Evolutionary conservation across 2,888 invertebrate species (phyloP).

Genomic region (Siphlonurus alternatus): DNA sequence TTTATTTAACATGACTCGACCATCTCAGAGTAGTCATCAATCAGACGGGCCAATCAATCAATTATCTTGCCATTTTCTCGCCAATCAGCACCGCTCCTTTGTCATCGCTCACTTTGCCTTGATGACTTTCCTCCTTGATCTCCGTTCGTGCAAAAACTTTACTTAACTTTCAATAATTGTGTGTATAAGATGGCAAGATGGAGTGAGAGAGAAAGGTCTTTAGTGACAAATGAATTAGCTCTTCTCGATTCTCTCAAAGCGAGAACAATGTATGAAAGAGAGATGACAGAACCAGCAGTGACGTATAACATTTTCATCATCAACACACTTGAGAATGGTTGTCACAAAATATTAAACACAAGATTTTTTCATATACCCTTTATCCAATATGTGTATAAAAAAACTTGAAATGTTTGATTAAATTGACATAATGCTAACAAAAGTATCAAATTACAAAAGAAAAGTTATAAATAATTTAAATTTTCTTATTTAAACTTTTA

Average conservation of each 20-base stretch:
- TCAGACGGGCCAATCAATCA: not conserved
- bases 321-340: too few species aligned
- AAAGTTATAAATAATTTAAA: too few species aligned
- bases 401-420: too few species aligned
- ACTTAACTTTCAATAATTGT: not conserved
- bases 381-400: too few species aligned
- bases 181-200: not conserved
- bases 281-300: not conserved
- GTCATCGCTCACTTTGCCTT: not conserved
- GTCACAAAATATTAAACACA: too few species aligned
- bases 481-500: too few species aligned
- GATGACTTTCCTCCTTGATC: not conserved
- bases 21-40: not conserved
- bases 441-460: too few species aligned
- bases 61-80: not conserved
- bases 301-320: too few species aligned
- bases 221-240: not conserved
- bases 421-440: too few species aligned
- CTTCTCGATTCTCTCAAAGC: not conserved
- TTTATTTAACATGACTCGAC: too few species aligned
- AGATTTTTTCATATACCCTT: too few species aligned
- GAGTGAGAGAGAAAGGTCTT: not conserved
- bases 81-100: not conserved
- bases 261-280: not conserved
- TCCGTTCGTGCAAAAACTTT: not conserved